phyloP scores from a whole-genome alignment of 2,888 invertebrate species.

The Eudemis profundana region DNA sequence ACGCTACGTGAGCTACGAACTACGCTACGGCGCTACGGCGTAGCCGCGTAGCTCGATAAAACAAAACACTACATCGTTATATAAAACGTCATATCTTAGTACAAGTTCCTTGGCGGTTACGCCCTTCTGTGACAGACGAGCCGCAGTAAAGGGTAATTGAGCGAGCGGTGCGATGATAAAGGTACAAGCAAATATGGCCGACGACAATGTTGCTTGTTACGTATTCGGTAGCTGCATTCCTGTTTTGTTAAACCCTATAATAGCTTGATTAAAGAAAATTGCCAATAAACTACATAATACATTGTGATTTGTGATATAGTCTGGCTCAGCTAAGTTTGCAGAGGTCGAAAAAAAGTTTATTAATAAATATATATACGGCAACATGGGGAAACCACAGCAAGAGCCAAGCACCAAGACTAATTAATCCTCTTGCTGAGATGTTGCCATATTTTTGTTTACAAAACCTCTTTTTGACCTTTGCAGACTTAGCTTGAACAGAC shows the following conservation, averaged over 20 bases:
- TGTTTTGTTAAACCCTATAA: background rate
- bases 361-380: too few species aligned
- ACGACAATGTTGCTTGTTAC: slow-evolving; percentile 18
- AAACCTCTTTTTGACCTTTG: too few species aligned
- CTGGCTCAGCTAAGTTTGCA: too few species aligned
- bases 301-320: too few species aligned
- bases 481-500: too few species aligned
- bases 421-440: too few species aligned
- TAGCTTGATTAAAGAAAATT: background rate
- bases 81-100: background rate
- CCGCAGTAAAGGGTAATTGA: slow-evolving; percentile 20
- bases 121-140: background rate
- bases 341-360: too few species aligned
- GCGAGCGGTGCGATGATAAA: slow-evolving; percentile 16
- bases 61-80: slow-evolving; percentile 1
- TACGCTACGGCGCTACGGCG: slow-evolving; percentile 11
- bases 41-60: slow-evolving; percentile 38
- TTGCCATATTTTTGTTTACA: too few species aligned
- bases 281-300: background rate
- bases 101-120: background rate
- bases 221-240: background rate
- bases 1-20: slow-evolving; percentile 17
- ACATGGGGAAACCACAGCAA: too few species aligned
- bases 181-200: slow-evolving; percentile 8
- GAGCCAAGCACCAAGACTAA: too few species aligned